Base-by-base conservation (phyloP, 1,140 invertebrate genomes). In the Dolichoris vasculosae region DNA sequence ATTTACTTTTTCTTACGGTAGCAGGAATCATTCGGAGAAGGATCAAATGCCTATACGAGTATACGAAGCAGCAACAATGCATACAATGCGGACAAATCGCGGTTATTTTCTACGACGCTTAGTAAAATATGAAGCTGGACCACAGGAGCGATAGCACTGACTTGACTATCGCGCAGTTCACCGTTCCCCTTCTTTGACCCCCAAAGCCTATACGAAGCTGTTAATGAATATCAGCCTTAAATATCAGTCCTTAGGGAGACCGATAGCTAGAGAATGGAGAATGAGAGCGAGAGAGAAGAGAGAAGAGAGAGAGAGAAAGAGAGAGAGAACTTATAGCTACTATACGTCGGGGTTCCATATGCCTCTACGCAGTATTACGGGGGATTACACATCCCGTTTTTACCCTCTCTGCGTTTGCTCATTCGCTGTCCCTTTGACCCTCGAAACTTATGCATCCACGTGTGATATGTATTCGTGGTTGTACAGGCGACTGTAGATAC, bases 171-270 rank as follows among this genome's bases (percentile, higher is more conserved):
- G 63, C 17, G 38, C 20, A 32, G 75, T 32, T 51, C 30, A 76
- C 35, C 46, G n/a, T 35, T n/a, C 6, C 30, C 75, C 75, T 35
- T 46, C 40, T n/a, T 48, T 43, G 17, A 6, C 20, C 69, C 38
- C 69, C 40, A 0, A 71, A 71, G n/a, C 43, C 73, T 48, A 32
- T 11, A 30, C 89, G 90, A 92, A 91, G 90, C 90, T 92, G 92
- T 91, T 93, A 93, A 93, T 93, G 93, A 93, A 93, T 93, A 93
- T 93, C 90, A 89, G 91, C 90, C 91, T 92, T 93, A 93, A 93
- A 93, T 92, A 93, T 93, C 92, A 92, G 91, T 91, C 92, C 92
- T 78, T 88, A 88, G 92, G 92, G 92, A 93, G 88, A 26, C 46
- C n/a, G n/a, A 20, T 2, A 64, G 11, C 55, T 17, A 51, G 46